Percentiles rank a stretch among this genome's conserved stretches.
Conservation (phyloP, 2,888 invertebrate species). For the Macaria notata region DNA sequence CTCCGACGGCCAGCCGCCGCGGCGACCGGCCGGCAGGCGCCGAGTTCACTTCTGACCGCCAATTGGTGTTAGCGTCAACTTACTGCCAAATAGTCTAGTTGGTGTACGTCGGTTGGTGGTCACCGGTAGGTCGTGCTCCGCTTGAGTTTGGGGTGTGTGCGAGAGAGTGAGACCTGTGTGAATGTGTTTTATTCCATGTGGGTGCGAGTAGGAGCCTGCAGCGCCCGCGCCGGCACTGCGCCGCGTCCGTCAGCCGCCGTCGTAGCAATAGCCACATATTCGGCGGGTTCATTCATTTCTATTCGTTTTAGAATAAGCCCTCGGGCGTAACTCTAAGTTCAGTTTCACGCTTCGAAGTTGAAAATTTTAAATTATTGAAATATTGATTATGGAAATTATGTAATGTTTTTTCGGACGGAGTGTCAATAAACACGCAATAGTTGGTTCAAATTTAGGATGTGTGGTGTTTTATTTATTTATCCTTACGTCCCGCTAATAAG, state of each 20-base stretch:
- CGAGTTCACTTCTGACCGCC: constrained; percentile 34
- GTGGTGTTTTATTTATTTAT: constrained; percentile 50
- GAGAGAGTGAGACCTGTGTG: constrained; percentile 22
- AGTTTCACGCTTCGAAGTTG: constrained; percentile 75
- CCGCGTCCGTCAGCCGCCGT: constrained; percentile 36
- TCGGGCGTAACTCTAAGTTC: constrained; percentile 67
- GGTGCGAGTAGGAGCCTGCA: constrained; percentile 11
- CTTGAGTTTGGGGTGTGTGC: constrained; percentile 27
- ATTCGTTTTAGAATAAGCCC: constrained; percentile 82
- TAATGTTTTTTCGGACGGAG: constrained; percentile 74
- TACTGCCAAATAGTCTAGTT: constrained; percentile 49
- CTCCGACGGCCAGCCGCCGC: neutral
- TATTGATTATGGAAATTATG: constrained; percentile 40
- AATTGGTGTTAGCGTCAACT: constrained; percentile 40
- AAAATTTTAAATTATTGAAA: constrained; percentile 58
- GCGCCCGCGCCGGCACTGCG: constrained; percentile 14
- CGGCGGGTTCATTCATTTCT: constrained; percentile 74
- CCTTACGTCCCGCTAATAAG: constrained; percentile 49
- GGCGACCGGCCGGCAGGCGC: constrained; percentile 19
- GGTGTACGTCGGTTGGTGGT: constrained; percentile 45
- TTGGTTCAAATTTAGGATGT: constrained; percentile 76
- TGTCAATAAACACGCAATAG: constrained; percentile 83
- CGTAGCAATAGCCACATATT: constrained; percentile 80
- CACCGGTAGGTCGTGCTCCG: constrained; percentile 29
- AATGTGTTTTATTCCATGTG: constrained; percentile 33